Percentiles rank a stretch among this genome's conserved stretches.
These are phyloP conservation scores for Colossoma macropomum DNA, from an alignment of 2,113 vertebrate species.

Conservation along the genomic window DNA sequence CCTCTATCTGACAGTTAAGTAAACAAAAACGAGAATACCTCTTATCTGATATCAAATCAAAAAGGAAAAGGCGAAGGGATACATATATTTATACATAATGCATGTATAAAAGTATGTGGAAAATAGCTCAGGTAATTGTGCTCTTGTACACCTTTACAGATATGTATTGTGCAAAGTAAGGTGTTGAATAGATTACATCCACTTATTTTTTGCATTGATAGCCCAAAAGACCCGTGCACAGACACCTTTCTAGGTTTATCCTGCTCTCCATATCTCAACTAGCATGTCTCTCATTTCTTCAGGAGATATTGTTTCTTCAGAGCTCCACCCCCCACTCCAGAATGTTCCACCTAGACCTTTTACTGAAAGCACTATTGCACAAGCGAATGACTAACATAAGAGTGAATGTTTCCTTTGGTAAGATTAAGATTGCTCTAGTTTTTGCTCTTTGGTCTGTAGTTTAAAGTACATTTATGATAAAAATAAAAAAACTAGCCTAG, in stretches of 20 bases:
- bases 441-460: too few species aligned
- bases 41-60: conserved; percentile 17
- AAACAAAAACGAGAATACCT: conserved; percentile 40
- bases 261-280: background rate
- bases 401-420: background rate
- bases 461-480: background rate
- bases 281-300: background rate
- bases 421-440: too few species aligned
- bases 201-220: background rate
- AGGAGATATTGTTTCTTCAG: background rate
- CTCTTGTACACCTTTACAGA: conserved; percentile 51
- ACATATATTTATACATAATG: conserved; percentile 48
- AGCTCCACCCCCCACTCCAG: background rate
- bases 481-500: too few species aligned
- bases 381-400: conserved; percentile 26
- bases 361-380: conserved; percentile 45
- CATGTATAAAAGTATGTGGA: conserved; percentile 54
- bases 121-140: conserved; percentile 35
- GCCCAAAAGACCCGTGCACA: background rate
- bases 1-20: background rate
- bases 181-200: background rate
- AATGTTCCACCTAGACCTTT: background rate
- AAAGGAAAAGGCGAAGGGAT: conserved; percentile 38
- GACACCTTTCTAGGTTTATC: background rate
- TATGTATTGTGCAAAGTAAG: conserved; percentile 36